Evolutionary conservation across 2,113 vertebrate species (phyloP), one percentile per base, ranked within the genome.

Genomic region (Axis porcinus): DNA sequence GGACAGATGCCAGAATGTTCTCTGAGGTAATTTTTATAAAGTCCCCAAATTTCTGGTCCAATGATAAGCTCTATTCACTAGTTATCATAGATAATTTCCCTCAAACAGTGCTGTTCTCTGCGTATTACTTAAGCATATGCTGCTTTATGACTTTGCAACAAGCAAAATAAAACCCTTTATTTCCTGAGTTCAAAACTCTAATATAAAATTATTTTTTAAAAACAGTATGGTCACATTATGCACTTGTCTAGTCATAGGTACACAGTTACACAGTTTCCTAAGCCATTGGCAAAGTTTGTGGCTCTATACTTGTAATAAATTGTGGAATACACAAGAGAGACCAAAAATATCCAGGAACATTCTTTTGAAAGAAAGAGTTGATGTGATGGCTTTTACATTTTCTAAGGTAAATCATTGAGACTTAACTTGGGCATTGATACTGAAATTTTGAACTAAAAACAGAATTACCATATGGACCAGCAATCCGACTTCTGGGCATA

Each of bases 121-220:
- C 15, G 97, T 86, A 91, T 97, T 91, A 89, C 43, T 70, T 2
- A 12, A 95, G 28, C 23, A 86, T 83, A 58, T 79, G n/a, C 14
- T 94, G 54, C 67, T 88, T 15, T 87, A 88, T 36, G 62, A 79
- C 90, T 96, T 45, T 94, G 50, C 94, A 94, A 89, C 33, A 97
- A 94, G 45, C 54, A 95, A 98, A 94, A 94, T 83, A 89, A 82
- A 94, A 95, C 88, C 17, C 28, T 92, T 88, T 95, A 86, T 96
- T 97, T 45, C 76, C 86, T 83, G 33, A 94, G 45, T 23, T 96
- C 58, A 95, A 83, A 94, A 83, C 36, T 95, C 30, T 12, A 82
- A 70, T 58, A 67, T 79, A 93, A 89, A 92, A 88, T 58, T 79
- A 98, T 40, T 93, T 36, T 96, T 97, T 83, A 1, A 25, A 36